Evolutionary conservation across 2,797 vertebrate genomes (phyloP).

Genomic region (Naso thynnoides): DNA sequence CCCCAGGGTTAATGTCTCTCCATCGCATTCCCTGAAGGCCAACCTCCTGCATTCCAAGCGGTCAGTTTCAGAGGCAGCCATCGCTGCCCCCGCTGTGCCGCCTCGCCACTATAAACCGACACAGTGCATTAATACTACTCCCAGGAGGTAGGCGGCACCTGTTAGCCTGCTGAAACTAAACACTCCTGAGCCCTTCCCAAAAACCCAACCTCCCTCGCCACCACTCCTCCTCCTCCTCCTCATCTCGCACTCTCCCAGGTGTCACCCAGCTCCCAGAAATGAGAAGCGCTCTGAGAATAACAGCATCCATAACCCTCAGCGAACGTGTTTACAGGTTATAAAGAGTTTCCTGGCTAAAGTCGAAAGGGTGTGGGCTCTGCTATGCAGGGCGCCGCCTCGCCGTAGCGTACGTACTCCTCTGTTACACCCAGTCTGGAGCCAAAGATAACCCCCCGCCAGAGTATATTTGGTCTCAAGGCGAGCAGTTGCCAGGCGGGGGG

Average conservation of each 20-base stretch:
- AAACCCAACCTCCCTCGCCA: constrained; percentile 1
- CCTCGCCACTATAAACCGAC: constrained; percentile 66
- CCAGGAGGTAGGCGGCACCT: constrained; percentile 79
- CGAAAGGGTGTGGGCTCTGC: constrained; percentile 18
- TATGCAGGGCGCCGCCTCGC: constrained; percentile 41
- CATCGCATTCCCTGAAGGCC: constrained; percentile 69
- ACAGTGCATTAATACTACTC: constrained; percentile 74
- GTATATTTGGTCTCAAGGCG: constrained; percentile 74
- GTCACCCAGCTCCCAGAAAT: constrained; percentile 46
- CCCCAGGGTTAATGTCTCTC: constrained; percentile 57
- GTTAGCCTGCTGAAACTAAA: constrained; percentile 78
- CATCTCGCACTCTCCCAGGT: constrained; percentile 54
- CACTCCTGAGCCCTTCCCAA: constrained; percentile 57
- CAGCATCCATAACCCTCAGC: constrained; percentile 47
- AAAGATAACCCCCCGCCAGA: constrained; percentile 70
- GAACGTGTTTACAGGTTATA: constrained; percentile 68
- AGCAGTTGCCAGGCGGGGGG: constrained; percentile 80
- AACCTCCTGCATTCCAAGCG: constrained; percentile 75
- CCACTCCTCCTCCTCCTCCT: neutral
- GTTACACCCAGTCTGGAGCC: constrained; percentile 72
- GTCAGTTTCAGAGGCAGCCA: constrained; percentile 76
- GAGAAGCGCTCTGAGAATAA: constrained; percentile 32
- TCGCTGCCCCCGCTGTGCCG: constrained; percentile 32
- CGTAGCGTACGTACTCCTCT: constrained; percentile 54
- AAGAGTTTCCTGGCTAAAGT: constrained; percentile 70